Base-by-base conservation (phyloP, 2,113 vertebrate species). In the Fulica atra region DNA sequence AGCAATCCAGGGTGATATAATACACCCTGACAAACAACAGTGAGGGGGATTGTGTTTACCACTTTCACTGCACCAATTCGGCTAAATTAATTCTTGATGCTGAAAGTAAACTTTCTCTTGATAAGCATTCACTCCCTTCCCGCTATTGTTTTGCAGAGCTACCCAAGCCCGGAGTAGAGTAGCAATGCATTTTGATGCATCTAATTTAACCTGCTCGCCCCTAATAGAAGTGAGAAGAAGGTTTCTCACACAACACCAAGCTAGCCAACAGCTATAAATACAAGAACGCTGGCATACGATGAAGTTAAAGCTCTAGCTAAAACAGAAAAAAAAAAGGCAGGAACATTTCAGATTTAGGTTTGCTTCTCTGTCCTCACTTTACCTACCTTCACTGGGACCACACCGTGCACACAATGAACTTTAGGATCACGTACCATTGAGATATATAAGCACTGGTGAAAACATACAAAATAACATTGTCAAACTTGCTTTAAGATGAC, bases 1-100 rank as follows among this genome's bases (percentile, higher is more conserved):
- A 99, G 98, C 99, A 99, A 99, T 99, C 98, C 97, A 95, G 97
- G 94, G 98, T 98, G 98, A 99, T 99, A 98, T 98, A 99, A 98
- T 98, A 97, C 97, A 97, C 97, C 96, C 98, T 98, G 98, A 99
- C 98, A 99, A 99, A 99, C 98, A 99, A 97, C 98, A 98, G 98
- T 98, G 97, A 98, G 97, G 96, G 54, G 97, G 97, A 98, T 97
- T 98, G 97, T 97, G 94, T 97, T 98, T 98, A 98, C 98, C 92
- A 94, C 96, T 96, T 98, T 97, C 94, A 76, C 93, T 64, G 69
- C 91, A 97, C 96, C 96, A 94, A 92, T 98, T 98, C 97, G 10
- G 93, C 89, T 97, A 97, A 98, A 98, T 98, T 98, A 98, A 98
- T 98, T 98, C 98, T 97, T 98, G 97, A 98, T 65, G 9, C 81